Evolutionary conservation across 2,113 vertebrate genomes (phyloP), one percentile per base, ranked within the genome.

Genomic region (Vulpes ferrilata): DNA sequence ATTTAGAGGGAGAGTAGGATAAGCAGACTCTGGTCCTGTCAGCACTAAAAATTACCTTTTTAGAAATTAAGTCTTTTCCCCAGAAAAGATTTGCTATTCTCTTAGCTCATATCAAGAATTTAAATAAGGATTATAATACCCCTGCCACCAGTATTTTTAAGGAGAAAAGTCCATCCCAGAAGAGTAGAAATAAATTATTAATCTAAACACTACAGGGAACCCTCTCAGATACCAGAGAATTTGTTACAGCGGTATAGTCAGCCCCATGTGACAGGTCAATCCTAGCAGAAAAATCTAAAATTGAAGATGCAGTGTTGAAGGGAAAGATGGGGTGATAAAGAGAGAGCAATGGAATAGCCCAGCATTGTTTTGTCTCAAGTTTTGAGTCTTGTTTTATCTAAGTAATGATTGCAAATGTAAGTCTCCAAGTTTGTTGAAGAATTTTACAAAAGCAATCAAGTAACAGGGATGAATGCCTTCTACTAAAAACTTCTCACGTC

Each of bases 121-220:
- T 83, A 97, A 93, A 93, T 88, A 93, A 96, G 51, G 48, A 92
- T 76, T 88, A 59, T 57, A 64, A 30, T 95, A 86, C 12, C 32
- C 23, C 19, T 20, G n/a, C 32, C 76, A 43, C 35, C 62, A 85
- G 79, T 90, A 92, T 76, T 96, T 90, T 88, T 48, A 93, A 93
- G 59, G 55, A 78, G 51, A 71, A 89, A 90, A 67, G 4, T 32
- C 43, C 96, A 71, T 79, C 27, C 43, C 59, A 90, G 55, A 95
- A 90, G 59, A 90, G 97, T 94, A 51, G 82, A 94, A 94, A 79
- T 92, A 90, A 85, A 89, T 92, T 67, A 43, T 89, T 95, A 15
- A 79, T 91, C 84, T 97, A 97, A 97, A 93, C 65, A 55, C 8
- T 25, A 23, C n/a, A 86, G 87, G 88, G 83, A 93, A 97, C 62